Evolutionary conservation across 2,888 invertebrate species (phyloP), one percentile per base, ranked within the genome.

Genomic region (Schrankia costaestrigalis): DNA sequence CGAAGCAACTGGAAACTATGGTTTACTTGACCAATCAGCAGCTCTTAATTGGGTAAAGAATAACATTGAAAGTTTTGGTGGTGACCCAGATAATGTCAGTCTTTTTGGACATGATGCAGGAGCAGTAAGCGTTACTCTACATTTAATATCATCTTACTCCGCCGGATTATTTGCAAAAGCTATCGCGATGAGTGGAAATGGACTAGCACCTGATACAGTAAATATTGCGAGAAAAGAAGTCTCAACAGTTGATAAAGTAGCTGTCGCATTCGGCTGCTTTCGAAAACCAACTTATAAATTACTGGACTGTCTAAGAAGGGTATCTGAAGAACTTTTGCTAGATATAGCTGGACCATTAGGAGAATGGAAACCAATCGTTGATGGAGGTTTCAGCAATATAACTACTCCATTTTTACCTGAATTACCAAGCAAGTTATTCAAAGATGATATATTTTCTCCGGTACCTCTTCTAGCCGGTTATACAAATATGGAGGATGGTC

Each of bases 51-150:
- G 95, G 95, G 90, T 95, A 0, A 92, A 93, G 56, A 90, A 89
- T 46, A 94, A 94, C 62, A 94, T 95, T 8, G 90, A 90, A 37
- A 76, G 84, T 22, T 95, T 95, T 59, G 93, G 93, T 2, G 95
- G 95, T 0, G 91, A 94, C 49, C 90, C 93, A 0, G 90, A 91
- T 13, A 93, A 94, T 45, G 91, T 95, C 7, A 92, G 93, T 35
- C 86, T 95, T 29, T 93, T 93, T 77, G 95, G 95, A 0, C 95
- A 95, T 62, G 94, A 94, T 22, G 90, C 94, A 0, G 95, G 95
- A 0, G 94, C 93, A 1, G 89, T 93, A 2, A 95, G 95, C 64
- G 93, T 94, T 3, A 94, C 93, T 0, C 77, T 95, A 1, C 95
- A 95, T 71, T 82, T 95, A 67, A 82, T 93, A 15, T 92, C 92